Conservation (phyloP, 2,888 invertebrate genomes). For the Meandrusa payeni region DNA sequence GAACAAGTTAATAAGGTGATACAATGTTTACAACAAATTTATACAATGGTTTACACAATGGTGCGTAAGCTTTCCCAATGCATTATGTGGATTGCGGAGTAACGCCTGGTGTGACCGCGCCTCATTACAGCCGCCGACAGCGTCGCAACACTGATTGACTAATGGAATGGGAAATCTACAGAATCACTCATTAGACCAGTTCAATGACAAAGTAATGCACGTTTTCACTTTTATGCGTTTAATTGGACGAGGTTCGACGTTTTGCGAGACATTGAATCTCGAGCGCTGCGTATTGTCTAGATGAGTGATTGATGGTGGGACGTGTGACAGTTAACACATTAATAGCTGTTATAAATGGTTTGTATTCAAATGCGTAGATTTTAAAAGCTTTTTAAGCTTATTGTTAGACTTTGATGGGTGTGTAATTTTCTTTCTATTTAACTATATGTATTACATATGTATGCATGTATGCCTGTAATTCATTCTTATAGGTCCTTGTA, state of each 20-base stretch:
- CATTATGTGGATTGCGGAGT: conserved; percentile 37
- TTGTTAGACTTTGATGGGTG: too few relatives aligned
- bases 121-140: conserved; percentile 40
- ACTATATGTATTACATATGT: too few relatives aligned
- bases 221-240: conserved; percentile 16
- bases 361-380: too few relatives aligned
- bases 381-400: too few relatives aligned
- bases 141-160: conserved; percentile 25
- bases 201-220: conserved; percentile 16
- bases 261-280: not conserved
- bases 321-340: too few relatives aligned
- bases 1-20: too few relatives aligned
- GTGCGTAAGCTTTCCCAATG: conserved; percentile 40
- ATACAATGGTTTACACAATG: conserved; percentile 20
- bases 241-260: conserved; percentile 1
- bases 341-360: too few relatives aligned
- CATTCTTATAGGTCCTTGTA: too few relatives aligned
- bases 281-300: not conserved
- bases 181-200: conserved; percentile 15
- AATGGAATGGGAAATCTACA: conserved; percentile 19
- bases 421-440: too few relatives aligned
- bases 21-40: not conserved
- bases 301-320: not conserved
- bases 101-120: conserved; percentile 54
- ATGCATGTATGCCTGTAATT: too few relatives aligned